Base-by-base conservation (phyloP, 1,140 invertebrate species). In the Thrips palmi region DNA sequence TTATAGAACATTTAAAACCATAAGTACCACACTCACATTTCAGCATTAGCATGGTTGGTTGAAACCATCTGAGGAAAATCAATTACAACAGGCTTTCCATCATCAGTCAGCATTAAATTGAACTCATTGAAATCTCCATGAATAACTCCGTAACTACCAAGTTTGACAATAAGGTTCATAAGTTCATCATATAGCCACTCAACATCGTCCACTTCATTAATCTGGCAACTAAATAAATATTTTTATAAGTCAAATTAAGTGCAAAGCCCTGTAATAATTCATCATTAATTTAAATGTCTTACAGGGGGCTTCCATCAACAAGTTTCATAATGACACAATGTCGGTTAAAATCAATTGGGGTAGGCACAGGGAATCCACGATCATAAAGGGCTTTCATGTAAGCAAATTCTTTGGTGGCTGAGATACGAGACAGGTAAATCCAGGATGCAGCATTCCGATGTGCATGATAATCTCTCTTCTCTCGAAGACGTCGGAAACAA, bases 1-100 rank as follows among this genome's bases (percentile, higher is more conserved):
- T 10, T 27, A 27, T 27, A n/a, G n/a, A 27, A 27, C n/a, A 27
- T 10, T 10, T 27, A 27, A 27, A 27, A 10, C 10, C 10, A 27
- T 10, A 33, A 29, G 3, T 21, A 8, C 4, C 8, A 2, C 21
- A 58, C 68, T 68, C 59, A 88, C 71, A 77, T 73, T 68, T 93
- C 70, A 22, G 92, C 93, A 64, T 97, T 93, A 14, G 63, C 54
- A 63, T 97, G 93, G 31, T 74, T 75, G 0, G 79, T 94, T 4
- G 91, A 96, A 28, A 99, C 71, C 93, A 99, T 98, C 65, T 99
- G 94, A 2, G 96, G 94, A 58, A 99, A 98, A 67, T 99, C 96
- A 52, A 98, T 97, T 37, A 99, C 63, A 29, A 92, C 65, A 0
- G 93, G 75, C 40, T 77, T 73, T 21, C 76, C 77, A 0, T 80